A percentile compares a stretch with the other conserved stretches of the same genome.
Evolutionary conservation across 2,888 invertebrate species (phyloP).

Genomic region (Atethmia centrago): DNA sequence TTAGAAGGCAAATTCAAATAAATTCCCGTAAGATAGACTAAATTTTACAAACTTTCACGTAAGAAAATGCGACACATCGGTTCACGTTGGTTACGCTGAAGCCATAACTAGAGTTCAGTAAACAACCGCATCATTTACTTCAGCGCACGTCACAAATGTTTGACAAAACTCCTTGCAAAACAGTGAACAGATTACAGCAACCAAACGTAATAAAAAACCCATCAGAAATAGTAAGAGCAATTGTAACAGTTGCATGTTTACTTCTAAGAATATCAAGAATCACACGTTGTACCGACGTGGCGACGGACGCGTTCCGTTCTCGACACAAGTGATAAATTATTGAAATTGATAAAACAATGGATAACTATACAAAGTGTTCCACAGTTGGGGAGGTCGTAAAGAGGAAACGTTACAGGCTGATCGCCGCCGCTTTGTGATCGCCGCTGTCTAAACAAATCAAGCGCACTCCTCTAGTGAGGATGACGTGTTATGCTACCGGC

Average conservation of each 20-base stretch:
- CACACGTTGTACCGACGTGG: conserved; percentile 79
- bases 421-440: conserved; percentile 82
- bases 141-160: conserved; percentile 24
- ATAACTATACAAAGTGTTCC: conserved; percentile 85
- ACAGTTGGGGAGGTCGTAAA: conserved; percentile 89
- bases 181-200: conserved; percentile 37
- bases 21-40: not conserved
- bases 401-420: conserved; percentile 86
- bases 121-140: conserved; percentile 35
- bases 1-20: not conserved
- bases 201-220: conserved; percentile 51
- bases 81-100: conserved; percentile 14
- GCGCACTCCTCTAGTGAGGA: conserved; percentile 69
- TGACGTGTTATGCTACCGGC: conserved; percentile 58
- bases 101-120: conserved; percentile 17
- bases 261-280: conserved; percentile 79
- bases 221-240: conserved; percentile 62
- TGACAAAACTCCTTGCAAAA: conserved; percentile 46
- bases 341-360: conserved; percentile 90
- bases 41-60: not conserved
- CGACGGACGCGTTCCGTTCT: conserved; percentile 85
- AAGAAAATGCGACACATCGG: conserved; percentile 14
- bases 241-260: conserved; percentile 72
- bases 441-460: conserved; percentile 87
- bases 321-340: conserved; percentile 86